phyloP scores from a whole-genome alignment of 2,113 vertebrate genomes.

The Oryzias melastigma region DNA sequence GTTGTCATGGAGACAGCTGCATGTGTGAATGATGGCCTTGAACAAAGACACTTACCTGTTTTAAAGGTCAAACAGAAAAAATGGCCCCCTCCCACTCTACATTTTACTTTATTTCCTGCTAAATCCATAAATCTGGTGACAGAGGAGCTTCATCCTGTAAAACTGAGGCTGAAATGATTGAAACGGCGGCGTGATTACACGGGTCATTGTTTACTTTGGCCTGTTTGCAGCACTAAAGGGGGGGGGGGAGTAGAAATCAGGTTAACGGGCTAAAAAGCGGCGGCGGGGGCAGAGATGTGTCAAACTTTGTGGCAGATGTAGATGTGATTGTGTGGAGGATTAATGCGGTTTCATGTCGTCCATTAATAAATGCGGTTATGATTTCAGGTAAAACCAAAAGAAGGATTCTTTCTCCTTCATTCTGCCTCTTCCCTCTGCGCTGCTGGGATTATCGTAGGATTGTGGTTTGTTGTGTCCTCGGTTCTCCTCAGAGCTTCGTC shows the following conservation, averaged over 20 bases:
- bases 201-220: slow-evolving; percentile 29
- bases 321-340: slow-evolving; percentile 41
- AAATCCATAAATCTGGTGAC: slow-evolving; percentile 29
- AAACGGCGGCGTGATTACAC: slow-evolving; percentile 26
- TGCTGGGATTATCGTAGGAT: too few relatives aligned
- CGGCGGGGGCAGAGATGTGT: slow-evolving; percentile 19
- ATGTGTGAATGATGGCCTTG: background rate
- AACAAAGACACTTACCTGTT: background rate
- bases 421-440: too few relatives aligned
- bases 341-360: slow-evolving; percentile 17
- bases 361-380: too few relatives aligned
- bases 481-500: too few relatives aligned
- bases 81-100: background rate
- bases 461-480: too few relatives aligned
- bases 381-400: too few relatives aligned
- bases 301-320: slow-evolving; percentile 43
- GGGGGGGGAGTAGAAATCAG: slow-evolving; percentile 26
- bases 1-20: background rate
- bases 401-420: too few relatives aligned
- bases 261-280: slow-evolving; percentile 23
- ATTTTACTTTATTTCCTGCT: background rate
- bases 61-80: background rate
- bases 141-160: slow-evolving; percentile 7
- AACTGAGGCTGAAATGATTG: slow-evolving; percentile 26
- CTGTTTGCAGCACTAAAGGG: slow-evolving; percentile 22